Conservation (phyloP, 2,797 vertebrate genomes). For the Odontamblyopus rebecca region DNA sequence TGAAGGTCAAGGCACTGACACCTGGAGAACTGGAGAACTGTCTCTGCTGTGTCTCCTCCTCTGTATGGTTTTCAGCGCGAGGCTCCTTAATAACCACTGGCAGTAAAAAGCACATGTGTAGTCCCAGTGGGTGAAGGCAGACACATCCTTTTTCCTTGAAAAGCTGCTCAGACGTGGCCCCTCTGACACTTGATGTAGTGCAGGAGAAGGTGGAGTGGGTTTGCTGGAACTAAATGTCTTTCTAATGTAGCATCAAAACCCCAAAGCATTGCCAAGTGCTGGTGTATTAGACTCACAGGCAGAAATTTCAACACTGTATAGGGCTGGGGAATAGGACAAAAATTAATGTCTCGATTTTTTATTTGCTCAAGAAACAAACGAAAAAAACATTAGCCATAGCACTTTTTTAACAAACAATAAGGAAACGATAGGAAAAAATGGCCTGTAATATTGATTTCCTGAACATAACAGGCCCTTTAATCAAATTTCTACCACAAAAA, state of each 20-base stretch:
- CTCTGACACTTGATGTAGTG: slow-evolving; percentile 18
- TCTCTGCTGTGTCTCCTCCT: slow-evolving; percentile 12
- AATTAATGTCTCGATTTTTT: too few species aligned
- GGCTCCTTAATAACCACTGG: neutral
- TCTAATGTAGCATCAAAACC: neutral
- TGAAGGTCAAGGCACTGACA: slow-evolving; percentile 41
- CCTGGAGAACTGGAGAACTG: slow-evolving; percentile 31
- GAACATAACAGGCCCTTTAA: too few species aligned
- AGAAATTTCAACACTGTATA: too few species aligned
- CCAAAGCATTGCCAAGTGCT: neutral
- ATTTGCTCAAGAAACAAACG: too few species aligned
- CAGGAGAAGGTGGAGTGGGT: slow-evolving; percentile 6
- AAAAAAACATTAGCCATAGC: too few species aligned
- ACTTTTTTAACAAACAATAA: too few species aligned
- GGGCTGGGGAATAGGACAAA: too few species aligned
- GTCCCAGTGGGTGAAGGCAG: slow-evolving; percentile 6
- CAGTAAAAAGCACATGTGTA: neutral
- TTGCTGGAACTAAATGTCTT: neutral
- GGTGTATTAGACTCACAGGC: too few species aligned
- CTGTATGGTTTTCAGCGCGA: slow-evolving; percentile 6
- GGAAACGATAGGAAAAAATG: too few species aligned
- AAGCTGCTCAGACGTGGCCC: neutral
- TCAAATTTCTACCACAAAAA: too few species aligned
- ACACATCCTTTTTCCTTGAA: slow-evolving; percentile 1
- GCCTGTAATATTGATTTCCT: too few species aligned